A percentile compares a stretch with the other conserved stretches of the same genome.
Conservation (phyloP, 2,888 invertebrate species). For the Adelognathus sp. region DNA sequence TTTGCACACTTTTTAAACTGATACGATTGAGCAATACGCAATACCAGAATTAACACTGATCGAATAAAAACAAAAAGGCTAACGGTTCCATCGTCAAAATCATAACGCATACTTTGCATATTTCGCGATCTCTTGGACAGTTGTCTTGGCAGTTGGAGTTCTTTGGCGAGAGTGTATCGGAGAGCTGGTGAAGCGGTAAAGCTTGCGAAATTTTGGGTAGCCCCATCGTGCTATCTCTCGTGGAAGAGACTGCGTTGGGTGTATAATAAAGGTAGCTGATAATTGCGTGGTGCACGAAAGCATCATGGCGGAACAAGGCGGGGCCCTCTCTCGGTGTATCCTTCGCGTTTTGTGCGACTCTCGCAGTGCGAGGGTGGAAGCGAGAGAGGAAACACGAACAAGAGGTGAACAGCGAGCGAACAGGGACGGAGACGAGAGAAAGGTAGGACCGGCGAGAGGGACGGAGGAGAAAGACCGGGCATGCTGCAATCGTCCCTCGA, state of each 20-base stretch:
- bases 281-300: conserved; percentile 74
- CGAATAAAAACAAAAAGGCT: too few species aligned
- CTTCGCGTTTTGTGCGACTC: conserved; percentile 35
- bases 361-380: conserved; percentile 32
- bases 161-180: background rate
- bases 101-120: background rate
- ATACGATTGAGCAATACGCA: too few species aligned
- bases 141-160: background rate
- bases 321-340: conserved; percentile 71
- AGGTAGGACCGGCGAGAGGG: conserved; percentile 56
- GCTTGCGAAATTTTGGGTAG: conserved; percentile 25
- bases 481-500: conserved; percentile 70
- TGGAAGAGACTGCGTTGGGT: conserved; percentile 26
- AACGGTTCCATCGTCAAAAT: too few species aligned
- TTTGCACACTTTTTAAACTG: too few species aligned
- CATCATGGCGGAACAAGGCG: conserved; percentile 78
- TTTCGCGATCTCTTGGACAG: background rate
- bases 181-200: background rate
- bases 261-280: conserved; percentile 73
- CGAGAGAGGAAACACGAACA: conserved; percentile 59
- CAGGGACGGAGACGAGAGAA: conserved; percentile 44
- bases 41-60: too few species aligned
- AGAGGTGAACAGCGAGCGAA: conserved; percentile 31
- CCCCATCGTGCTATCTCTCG: background rate
- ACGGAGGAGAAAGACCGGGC: conserved; percentile 17